Conservation (phyloP, 2,797 vertebrate genomes). For the Lacerta viridis region DNA sequence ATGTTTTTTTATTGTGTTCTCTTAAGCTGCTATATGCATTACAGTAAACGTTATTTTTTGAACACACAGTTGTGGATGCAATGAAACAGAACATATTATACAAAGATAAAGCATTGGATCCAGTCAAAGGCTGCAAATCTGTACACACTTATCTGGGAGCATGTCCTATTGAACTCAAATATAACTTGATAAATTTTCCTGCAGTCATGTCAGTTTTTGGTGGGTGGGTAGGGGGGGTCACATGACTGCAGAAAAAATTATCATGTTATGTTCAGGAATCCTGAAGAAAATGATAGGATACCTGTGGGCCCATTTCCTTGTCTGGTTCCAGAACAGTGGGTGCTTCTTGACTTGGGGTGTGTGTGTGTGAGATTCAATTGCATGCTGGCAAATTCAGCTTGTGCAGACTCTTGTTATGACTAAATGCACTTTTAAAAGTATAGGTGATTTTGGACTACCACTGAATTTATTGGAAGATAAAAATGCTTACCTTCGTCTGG, state of each 20-base stretch:
- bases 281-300: background rate
- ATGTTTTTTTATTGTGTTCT: background rate
- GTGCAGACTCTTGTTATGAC: background rate
- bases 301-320: background rate
- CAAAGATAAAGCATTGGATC: background rate
- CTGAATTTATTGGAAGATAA: background rate
- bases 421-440: background rate
- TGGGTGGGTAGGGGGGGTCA: too few relatives aligned
- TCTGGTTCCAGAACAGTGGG: background rate
- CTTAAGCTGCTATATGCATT: slow-evolving; percentile 1
- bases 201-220: background rate
- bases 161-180: background rate
- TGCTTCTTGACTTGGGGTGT: too few relatives aligned
- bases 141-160: too few relatives aligned
- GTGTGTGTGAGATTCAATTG: too few relatives aligned
- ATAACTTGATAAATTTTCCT: background rate
- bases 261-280: background rate
- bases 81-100: background rate
- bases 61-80: background rate
- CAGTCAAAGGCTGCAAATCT: background rate
- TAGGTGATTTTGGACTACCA: background rate
- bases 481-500: background rate
- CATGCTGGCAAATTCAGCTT: too few relatives aligned
- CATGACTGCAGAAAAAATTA: too few relatives aligned
- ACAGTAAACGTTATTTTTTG: background rate